Evolutionary conservation across 2,888 invertebrate species (phyloP), one percentile per base, ranked within the genome.

Genomic region (Caenorhabditis plicata): DNA sequence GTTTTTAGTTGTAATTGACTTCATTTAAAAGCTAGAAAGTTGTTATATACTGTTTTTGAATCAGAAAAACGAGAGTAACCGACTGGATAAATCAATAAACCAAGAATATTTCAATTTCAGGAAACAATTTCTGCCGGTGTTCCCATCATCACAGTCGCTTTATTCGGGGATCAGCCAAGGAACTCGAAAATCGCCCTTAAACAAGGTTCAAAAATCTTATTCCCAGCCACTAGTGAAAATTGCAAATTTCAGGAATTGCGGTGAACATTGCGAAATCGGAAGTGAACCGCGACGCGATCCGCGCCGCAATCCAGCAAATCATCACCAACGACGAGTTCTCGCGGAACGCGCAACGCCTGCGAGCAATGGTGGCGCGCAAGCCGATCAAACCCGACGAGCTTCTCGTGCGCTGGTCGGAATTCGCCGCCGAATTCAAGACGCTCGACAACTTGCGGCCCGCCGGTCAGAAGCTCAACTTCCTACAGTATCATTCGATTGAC

Each of bases 401-500:
- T 20, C 67, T 74, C 19, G 53, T 71, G 5, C 43, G 46, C 33
- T 74, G 70, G 70, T 65, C 74, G 0, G 71, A 68, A 38, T 69
- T 74, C 41, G 38, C 69, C 17, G 74, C 70, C 9, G 64, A 70
- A 51, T 71, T 71, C 65, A 68, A 70, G 40, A 31, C 43, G 13
- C 53, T 68, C 7, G 68, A 68, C 15, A 68, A 65, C 27, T 35
- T 68, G 51, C 46, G 41, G 22, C 74, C 74, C 0, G 64, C 62
- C 3, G 66, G 72, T 3, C 63, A 58, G 15, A 35, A 65, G 23
- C 60, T 74, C 20, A 66, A 68, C 39, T 63, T 67, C 48, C 44
- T 74, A 42, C 67, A 71, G 38, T 69, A 66, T 15, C 60, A 70
- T 31, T 69, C 69, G 4, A 51, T 74, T 9, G 74, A 74, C 45